Conservation (phyloP, 2,113 vertebrate species). For the Hypanus sabinus region DNA sequence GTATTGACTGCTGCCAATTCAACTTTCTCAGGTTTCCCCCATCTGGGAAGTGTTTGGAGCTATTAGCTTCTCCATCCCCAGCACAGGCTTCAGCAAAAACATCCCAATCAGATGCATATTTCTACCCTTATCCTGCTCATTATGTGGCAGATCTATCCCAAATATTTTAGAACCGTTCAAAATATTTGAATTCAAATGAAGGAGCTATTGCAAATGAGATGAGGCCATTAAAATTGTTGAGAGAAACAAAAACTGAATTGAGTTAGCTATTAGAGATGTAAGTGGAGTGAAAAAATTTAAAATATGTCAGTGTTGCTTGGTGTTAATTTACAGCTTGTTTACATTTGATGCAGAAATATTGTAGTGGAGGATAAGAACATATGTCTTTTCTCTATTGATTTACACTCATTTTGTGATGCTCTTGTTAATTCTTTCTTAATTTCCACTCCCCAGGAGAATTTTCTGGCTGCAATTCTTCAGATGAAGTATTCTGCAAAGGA, state of each 20-base stretch:
- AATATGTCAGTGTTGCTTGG: not conserved
- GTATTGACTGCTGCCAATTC: not conserved
- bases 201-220: no score
- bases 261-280: not conserved
- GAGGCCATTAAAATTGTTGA: not conserved
- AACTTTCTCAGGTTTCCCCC: not conserved
- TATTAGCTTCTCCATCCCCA: not conserved
- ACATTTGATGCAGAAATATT: conserved; percentile 9
- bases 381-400: not conserved
- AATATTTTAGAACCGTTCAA: not conserved
- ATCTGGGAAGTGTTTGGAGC: not conserved
- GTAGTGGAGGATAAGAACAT: not conserved
- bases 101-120: not conserved
- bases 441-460: not conserved
- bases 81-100: not conserved
- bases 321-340: not conserved
- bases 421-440: not conserved
- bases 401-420: not conserved
- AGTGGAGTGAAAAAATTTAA: not conserved
- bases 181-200: no score
- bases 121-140: not conserved
- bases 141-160: not conserved
- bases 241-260: not conserved
- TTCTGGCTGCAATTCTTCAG: not conserved
- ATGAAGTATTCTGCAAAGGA: not conserved